A percentile compares a stretch with the other conserved stretches of the same genome.
Evolutionary conservation across 1,140 invertebrate genomes (phyloP).

Genomic region (Solenopsis fugax): DNA sequence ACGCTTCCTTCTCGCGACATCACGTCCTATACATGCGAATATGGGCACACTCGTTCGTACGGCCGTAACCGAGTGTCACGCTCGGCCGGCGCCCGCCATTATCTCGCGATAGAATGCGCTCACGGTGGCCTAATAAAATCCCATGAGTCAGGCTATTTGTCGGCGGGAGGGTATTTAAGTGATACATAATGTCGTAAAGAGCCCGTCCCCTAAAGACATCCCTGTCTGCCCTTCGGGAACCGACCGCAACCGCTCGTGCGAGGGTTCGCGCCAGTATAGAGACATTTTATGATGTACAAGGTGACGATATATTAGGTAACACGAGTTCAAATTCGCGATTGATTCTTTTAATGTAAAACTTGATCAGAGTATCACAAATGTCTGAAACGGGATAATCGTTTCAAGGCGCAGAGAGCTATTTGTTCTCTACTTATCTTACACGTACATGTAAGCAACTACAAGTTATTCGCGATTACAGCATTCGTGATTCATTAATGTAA

Average conservation of each 20-base stretch:
- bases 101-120: conserved; percentile 77
- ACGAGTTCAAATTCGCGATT: neutral
- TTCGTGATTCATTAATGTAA: neutral
- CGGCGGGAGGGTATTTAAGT: conserved; percentile 76
- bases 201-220: conserved; percentile 66
- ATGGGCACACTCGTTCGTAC: conserved; percentile 4
- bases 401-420: neutral
- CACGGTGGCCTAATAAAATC: conserved; percentile 77
- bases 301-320: conserved; percentile 49
- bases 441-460: neutral
- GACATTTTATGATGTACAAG: conserved; percentile 51
- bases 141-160: conserved; percentile 82
- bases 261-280: conserved; percentile 54
- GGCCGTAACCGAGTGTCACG: conserved; percentile 47
- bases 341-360: neutral
- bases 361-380: neutral
- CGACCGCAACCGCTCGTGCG: conserved; percentile 28
- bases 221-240: conserved; percentile 54
- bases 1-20: neutral
- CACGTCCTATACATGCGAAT: conserved; percentile 16
- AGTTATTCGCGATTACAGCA: neutral
- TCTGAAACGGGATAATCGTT: neutral
- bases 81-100: conserved; percentile 71
- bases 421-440: neutral
- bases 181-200: conserved; percentile 77